Evolutionary conservation across 2,797 vertebrate genomes (phyloP).

Genomic region (Clamator glandarius): DNA sequence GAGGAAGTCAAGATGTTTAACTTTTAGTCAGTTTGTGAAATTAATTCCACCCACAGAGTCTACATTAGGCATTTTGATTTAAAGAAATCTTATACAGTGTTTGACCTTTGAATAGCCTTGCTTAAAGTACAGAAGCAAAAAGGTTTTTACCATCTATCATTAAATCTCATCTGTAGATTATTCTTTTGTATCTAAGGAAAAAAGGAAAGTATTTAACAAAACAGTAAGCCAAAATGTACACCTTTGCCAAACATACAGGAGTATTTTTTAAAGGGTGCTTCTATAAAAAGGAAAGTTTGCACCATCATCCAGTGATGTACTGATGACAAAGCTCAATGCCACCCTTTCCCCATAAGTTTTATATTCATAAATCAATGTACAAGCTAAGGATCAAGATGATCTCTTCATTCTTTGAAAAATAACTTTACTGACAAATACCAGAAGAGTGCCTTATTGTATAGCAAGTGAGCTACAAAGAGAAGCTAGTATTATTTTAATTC

Average conservation of each 20-base stretch:
- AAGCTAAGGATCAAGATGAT: slow-evolving; percentile 1
- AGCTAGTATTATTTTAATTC: not conserved
- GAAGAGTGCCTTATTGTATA: slow-evolving; percentile 46
- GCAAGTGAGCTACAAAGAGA: not conserved
- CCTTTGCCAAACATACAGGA: not conserved
- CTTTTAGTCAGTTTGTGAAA: not conserved
- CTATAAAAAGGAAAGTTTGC: not conserved
- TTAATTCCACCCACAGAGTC: not conserved
- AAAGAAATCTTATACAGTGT: not conserved
- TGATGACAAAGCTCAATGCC: not conserved
- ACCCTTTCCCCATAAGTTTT: not conserved
- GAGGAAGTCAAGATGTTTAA: slow-evolving; percentile 15
- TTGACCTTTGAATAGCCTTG: not conserved
- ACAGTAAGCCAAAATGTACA: not conserved
- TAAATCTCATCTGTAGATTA: not conserved
- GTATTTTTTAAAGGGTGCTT: not conserved
- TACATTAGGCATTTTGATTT: not conserved
- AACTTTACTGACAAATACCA: slow-evolving; percentile 32
- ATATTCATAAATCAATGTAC: not conserved
- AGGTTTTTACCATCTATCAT: not conserved
- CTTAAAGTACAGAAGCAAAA: not conserved
- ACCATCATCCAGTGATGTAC: not conserved
- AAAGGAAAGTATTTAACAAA: not conserved
- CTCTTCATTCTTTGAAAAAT: not conserved
- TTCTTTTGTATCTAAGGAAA: not conserved